phyloP scores from a whole-genome alignment of 2,113 vertebrate species.

The Trogon surrucura region DNA sequence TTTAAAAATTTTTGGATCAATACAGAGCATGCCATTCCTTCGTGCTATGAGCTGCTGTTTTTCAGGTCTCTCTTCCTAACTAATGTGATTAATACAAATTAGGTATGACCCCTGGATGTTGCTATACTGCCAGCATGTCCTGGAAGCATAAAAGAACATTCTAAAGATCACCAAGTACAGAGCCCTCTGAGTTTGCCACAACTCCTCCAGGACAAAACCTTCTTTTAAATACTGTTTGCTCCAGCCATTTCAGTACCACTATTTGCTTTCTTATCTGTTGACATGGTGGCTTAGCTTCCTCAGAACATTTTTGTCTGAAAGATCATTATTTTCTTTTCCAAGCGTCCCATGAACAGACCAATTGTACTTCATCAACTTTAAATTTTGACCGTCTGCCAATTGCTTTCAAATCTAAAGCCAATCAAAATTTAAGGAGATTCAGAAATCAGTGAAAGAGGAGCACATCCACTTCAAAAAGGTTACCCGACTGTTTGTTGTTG shows the following conservation, averaged over 20 bases:
- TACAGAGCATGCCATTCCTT: neutral
- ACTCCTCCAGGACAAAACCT: conserved; percentile 5
- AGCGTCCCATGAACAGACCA: conserved; percentile 46
- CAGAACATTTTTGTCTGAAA: conserved; percentile 56
- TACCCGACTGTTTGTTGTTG: conserved; percentile 42
- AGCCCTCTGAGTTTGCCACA: neutral
- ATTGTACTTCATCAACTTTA: conserved; percentile 60
- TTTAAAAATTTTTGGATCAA: neutral
- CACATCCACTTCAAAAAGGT: conserved; percentile 57
- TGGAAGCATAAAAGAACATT: neutral
- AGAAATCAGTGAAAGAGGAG: conserved; percentile 33
- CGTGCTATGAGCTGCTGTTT: neutral
- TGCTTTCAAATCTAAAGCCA: conserved; percentile 59
- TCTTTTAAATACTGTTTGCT: conserved; percentile 26
- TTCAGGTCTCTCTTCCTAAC: neutral
- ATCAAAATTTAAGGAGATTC: conserved; percentile 52
- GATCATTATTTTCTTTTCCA: conserved; percentile 63
- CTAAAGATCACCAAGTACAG: neutral
- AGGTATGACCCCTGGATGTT: neutral
- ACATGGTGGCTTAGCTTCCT: conserved; percentile 55
- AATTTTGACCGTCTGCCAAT: conserved; percentile 46
- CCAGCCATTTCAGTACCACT: conserved; percentile 1
- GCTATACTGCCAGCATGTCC: neutral
- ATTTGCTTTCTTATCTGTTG: conserved; percentile 52
- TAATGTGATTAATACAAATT: neutral